Evolutionary conservation across 2,113 vertebrate species (phyloP), one percentile per base, ranked within the genome.

Genomic region (Otolemur garnettii): DNA sequence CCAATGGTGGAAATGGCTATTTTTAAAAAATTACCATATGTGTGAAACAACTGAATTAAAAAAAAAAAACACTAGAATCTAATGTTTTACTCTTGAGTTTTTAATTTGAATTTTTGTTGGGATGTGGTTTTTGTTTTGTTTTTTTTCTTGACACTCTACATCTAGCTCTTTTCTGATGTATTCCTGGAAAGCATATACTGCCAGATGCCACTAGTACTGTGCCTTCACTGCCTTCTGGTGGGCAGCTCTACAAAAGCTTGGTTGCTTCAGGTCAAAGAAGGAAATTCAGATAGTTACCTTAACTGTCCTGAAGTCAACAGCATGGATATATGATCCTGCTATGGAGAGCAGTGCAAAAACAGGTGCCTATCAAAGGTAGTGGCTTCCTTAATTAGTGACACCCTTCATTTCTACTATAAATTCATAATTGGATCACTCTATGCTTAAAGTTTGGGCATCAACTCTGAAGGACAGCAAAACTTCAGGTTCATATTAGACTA

Each of bases 191-290:
- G 89, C 68, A 71, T 72, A 24, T 21, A 22, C 90, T 91, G 96
- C 94, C 93, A 13, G 50, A n/a, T 4, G 68, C 62, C 68, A 59
- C 86, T 64, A 28, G 80, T n/a, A 38, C 92, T 78, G 92, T 90
- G 92, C 92, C 96, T 91, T 64, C 66, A 57, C 90, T 84, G 92
- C 75, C 87, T 81, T 24, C 82, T 83, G 50, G 78, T 64, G 18
- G 28, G 66, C 84, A 74, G 84, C 77, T 78, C 80, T 38, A 60
- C 22, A 68, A 45, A 57, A 64, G 53, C 26, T 1, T 7, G 21
- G 69, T 38, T 28, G 62, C 74, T 64, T 62, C 33, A 38, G 55
- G 79, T 79, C 81, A 35, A 5, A 26, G 35, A 17, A 30, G 42
- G 60, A 57, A 7, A 8, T 5, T 68, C 21, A 28, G 57, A 50